Evolutionary conservation across 2,888 invertebrate genomes (phyloP), one percentile per base, ranked within the genome.

Genomic region (Lepidonotus clava): DNA sequence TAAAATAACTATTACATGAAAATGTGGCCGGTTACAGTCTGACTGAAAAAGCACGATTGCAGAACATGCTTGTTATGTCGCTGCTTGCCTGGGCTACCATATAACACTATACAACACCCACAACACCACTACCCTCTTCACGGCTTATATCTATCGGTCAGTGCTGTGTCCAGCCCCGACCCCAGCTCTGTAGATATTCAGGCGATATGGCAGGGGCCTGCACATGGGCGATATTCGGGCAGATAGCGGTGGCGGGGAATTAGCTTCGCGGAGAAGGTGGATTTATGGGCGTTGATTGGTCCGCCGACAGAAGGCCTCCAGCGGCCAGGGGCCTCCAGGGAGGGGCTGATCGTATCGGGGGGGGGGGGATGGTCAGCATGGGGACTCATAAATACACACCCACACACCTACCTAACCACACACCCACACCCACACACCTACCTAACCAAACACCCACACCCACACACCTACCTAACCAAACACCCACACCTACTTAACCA

Each of bases 211-310:
- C 11, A 0, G 34, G 71, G 71, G 34, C 46, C 8, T 8, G 46
- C 46, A 18, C 18, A 46, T 46, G 46, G 8, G 46, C 46, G 46
- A 46, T 46, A 8, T 46, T 8, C 46, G 46, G 8, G 46, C 46
- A 8, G 46, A 46, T 46, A 46, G 46, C 46, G 46, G 8, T 18
- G n/a, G n/a, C n/a, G n/a, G 34, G 21, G 71, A 71, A 71, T 71
- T 71, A 34, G 71, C 71, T 6, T 18, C 36, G 71, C n/a, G 34
- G 61, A 11, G 21, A 2, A 8, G 71, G 56, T 18, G 36, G 71
- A 38, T 71, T 71, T 71, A 71, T 71, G 8, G 71, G 71, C 71
- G 71, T 36, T 71, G 71, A 71, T 71, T 71, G 71, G 14, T n/a
- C n/a, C 36, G 38, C 38, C 14, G 71, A 11, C 24, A n/a, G 36